Evolutionary conservation across 1,140 invertebrate genomes (phyloP).

Genomic region (Ptiloglossa arizonensis): DNA sequence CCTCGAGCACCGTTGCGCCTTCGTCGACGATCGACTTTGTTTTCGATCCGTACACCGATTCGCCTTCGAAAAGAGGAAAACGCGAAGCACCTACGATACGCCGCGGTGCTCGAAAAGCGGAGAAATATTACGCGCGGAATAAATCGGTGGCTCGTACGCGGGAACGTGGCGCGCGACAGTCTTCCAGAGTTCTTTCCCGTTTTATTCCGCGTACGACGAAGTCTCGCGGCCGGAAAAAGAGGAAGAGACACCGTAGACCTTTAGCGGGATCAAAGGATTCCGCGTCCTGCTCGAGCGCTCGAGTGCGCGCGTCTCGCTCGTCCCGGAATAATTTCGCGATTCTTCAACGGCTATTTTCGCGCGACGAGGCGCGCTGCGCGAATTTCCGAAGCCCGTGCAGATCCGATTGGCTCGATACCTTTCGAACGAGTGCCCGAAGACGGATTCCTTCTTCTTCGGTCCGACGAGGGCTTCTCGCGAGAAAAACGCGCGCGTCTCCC

Average conservation of each 20-base stretch:
- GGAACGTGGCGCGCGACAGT: slow-evolving; percentile 39
- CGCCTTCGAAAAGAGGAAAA: neutral
- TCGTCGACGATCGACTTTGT: too few species aligned
- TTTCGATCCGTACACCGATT: too few species aligned
- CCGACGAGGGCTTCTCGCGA: too few species aligned
- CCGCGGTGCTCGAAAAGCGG: slow-evolving; percentile 12
- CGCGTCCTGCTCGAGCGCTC: neutral
- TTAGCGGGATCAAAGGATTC: slow-evolving; percentile 19
- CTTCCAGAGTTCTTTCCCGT: neutral
- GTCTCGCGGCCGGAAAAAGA: neutral
- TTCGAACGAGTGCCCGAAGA: too few species aligned
- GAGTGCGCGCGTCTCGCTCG: neutral
- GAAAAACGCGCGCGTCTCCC: too few species aligned
- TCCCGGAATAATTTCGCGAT: slow-evolving; percentile 6
- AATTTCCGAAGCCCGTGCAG: neutral
- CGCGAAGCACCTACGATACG: neutral
- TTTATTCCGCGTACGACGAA: neutral
- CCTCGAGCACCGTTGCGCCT: too few species aligned
- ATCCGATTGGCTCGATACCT: too few species aligned
- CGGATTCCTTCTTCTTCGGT: too few species aligned
- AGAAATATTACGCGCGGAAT: slow-evolving; percentile 38
- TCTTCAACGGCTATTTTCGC: slow-evolving; percentile 3
- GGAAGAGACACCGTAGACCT: neutral
- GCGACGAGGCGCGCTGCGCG: neutral
- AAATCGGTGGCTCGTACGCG: slow-evolving; percentile 40